Evolutionary conservation across 2,888 invertebrate species (phyloP), one percentile per base, ranked within the genome.

Genomic region (Andrena hattorfiana): DNA sequence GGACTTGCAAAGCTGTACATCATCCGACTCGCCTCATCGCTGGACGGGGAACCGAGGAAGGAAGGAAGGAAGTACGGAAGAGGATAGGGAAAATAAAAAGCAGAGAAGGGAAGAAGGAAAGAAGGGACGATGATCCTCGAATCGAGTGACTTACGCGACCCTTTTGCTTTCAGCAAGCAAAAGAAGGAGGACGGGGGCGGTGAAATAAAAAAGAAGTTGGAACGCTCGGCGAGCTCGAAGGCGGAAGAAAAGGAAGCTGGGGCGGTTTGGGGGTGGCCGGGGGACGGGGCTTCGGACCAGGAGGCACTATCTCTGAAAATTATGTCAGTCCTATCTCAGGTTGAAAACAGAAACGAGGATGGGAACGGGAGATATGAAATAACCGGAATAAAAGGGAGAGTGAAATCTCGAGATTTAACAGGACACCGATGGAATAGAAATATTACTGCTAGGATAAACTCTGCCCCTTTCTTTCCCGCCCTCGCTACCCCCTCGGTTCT

Each of bases 271-370:
- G 56, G 63, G 66, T 54, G 72, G 68, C 3, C 13, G 71, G 77
- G 69, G 54, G 66, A 64, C 59, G 64, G 77, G 68, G 82, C 59
- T 76, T 73, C 75, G 80, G 84, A 62, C 73, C 79, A 54, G 72
- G 86, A 80, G 82, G 88, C 75, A 89, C 90, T 92, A 92, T 93
- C 92, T 91, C 83, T 92, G 89, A 92, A 92, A 92, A 92, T 92
- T 92, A 92, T 93, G 91, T 93, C 91, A 89, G 91, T 76, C 89
- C 91, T 92, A 92, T 92, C 90, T 92, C 84, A 89, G 88, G 81
- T 84, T 91, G 88, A 88, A 91, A 92, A 88, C 86, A 89, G 88
- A 89, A 90, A 87, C 88, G 89, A 90, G 91, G 88, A 90, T 90
- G 88, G 86, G 85, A 86, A 80, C 79, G 80, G 82, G 86, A 90